These are phyloP conservation scores for Gerosis bhagava DNA, from an alignment of 2,888 invertebrate species.

Conservation along the genomic window DNA sequence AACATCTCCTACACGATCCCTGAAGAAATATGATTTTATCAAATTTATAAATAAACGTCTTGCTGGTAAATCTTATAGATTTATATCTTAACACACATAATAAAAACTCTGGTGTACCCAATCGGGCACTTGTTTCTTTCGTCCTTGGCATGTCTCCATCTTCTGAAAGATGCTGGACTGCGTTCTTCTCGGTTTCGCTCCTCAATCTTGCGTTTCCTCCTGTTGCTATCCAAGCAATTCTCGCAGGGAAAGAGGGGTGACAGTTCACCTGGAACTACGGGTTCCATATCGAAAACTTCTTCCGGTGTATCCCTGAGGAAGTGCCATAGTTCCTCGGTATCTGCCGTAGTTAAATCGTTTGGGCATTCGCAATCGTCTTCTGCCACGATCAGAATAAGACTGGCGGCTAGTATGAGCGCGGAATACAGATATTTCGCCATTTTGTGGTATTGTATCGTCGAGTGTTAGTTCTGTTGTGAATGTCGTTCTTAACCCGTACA, in stretches of 20 bases:
- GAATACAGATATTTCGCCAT: background rate
- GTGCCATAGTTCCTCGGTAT: slow-evolving; percentile 30
- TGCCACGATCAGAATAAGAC: slow-evolving; percentile 1
- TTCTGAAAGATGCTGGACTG: background rate
- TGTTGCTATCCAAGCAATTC: slow-evolving; percentile 37
- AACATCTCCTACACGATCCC: too few relatives aligned
- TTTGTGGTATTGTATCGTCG: slow-evolving; percentile 1
- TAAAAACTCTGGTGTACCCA: slow-evolving; percentile 15
- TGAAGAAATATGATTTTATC: background rate
- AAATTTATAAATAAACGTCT: background rate
- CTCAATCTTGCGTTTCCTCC: slow-evolving; percentile 28
- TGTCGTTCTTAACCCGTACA: too few relatives aligned
- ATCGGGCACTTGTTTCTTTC: slow-evolving; percentile 25
- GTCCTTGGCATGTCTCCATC: background rate
- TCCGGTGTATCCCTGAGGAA: slow-evolving; percentile 29
- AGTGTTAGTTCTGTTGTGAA: background rate
- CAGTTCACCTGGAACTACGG: slow-evolving; percentile 37
- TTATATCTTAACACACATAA: slow-evolving; percentile 14
- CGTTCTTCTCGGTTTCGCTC: background rate
- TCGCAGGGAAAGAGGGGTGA: slow-evolving; percentile 37
- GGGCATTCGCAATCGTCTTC: slow-evolving; percentile 34
- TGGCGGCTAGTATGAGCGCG: slow-evolving; percentile 10
- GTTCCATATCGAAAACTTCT: slow-evolving; percentile 22
- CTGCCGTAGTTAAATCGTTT: slow-evolving; percentile 25
- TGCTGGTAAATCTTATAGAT: background rate